Evolutionary conservation across 2,888 invertebrate species (phyloP), one percentile per base, ranked within the genome.

Genomic region (Trissolcus brochymenae): DNA sequence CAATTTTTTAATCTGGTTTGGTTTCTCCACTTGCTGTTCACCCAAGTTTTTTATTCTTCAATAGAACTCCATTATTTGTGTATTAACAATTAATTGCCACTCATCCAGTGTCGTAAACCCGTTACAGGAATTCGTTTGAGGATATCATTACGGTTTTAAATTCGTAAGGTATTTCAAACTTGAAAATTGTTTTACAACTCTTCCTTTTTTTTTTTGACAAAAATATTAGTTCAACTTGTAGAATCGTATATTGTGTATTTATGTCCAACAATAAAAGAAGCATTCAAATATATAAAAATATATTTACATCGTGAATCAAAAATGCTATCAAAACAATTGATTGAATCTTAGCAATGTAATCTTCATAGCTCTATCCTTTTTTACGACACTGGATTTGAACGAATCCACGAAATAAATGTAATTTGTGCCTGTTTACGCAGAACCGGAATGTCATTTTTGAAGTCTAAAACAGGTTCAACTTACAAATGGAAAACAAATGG

Each of bases 51-150:
- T 56, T 21, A 14, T 56, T 40, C 51, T 41, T 53, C 14, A 50
- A 29, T 70, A 56, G 46, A 70, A 62, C 43, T 46, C 14, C 9
- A 50, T 71, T 21, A 56, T 46, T 46, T 13, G 4, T 46, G 43
- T 62, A 71, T 71, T 62, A 56, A 71, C 62, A 71, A 51, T 55
- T 19, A 67, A 62, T 62, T 25, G 46, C 57, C 51, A 40, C 50
- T 29, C 43, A 71, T 71, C 71, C 71, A 71, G 57, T 71, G 56
- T 71, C 71, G 62, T 62, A 71, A 68, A 59, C n/a, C 59, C 51
- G 46, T 50, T 25, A 16, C 35, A 49, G 61, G 21, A 1, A 19
- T 19, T 19, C 19, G 19, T 19, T 19, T 19, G 19, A 19, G 19
- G 1, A 2, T 19, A 19, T 19, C 19, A 19, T 19, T 19, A 19